Evolutionary conservation across 2,888 invertebrate species (phyloP).

Genomic region (Lochmaea crataegi): DNA sequence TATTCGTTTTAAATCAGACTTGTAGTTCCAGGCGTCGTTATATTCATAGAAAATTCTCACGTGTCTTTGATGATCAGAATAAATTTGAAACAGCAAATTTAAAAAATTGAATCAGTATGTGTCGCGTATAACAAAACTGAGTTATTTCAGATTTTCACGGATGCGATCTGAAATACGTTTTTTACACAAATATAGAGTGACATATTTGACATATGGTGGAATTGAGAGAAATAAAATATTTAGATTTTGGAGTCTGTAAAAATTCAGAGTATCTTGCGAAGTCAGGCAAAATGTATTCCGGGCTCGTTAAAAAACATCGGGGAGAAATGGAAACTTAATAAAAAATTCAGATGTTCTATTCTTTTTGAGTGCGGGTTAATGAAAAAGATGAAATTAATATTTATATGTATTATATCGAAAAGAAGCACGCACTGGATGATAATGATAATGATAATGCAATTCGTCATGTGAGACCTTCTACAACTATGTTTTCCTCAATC

Average conservation of each 20-base stretch:
- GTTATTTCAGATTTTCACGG: not conserved
- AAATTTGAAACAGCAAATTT: not conserved
- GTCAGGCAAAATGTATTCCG: slow-evolving; percentile 19
- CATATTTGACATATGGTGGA: slow-evolving; percentile 16
- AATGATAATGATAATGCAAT: too few species aligned
- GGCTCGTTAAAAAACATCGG: slow-evolving; percentile 7
- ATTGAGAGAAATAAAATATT: slow-evolving; percentile 25
- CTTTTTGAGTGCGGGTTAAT: not conserved
- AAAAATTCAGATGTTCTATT: slow-evolving; percentile 16
- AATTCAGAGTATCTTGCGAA: slow-evolving; percentile 18
- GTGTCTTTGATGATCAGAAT: not conserved
- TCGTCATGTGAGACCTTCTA: too few species aligned
- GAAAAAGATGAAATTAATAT: too few species aligned
- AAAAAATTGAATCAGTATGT: slow-evolving; percentile 5
- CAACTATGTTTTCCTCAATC: too few species aligned
- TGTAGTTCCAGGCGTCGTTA: not conserved
- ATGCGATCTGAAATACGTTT: slow-evolving; percentile 2
- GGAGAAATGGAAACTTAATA: not conserved
- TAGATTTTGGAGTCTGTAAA: slow-evolving; percentile 2
- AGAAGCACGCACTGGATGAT: too few species aligned
- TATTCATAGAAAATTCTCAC: not conserved
- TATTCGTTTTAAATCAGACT: not conserved
- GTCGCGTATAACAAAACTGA: not conserved
- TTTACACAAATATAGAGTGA: slow-evolving; percentile 17
- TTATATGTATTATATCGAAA: too few species aligned